Evolutionary conservation across 2,888 invertebrate species (phyloP).

Genomic region (Lingula anatina): DNA sequence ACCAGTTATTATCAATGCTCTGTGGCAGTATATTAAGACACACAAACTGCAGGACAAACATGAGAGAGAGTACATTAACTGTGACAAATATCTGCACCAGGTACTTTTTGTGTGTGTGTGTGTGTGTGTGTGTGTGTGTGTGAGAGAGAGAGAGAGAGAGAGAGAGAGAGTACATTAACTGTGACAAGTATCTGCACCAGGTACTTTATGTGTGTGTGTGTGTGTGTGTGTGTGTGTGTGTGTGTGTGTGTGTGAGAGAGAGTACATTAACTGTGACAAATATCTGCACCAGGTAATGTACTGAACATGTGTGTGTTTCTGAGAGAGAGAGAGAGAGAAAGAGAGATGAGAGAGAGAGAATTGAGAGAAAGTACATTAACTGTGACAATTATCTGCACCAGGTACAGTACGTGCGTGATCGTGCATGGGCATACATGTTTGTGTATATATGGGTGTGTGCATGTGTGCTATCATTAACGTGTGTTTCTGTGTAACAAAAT

Average conservation of each 20-base stretch:
- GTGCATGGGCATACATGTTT: too few species aligned
- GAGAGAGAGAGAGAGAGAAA: too few species aligned
- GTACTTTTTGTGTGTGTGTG: too few species aligned
- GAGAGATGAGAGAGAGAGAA: too few species aligned
- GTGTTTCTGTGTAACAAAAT: too few species aligned
- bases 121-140: neutral
- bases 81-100: constrained; percentile 97
- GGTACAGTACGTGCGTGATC: too few species aligned
- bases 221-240: too few species aligned
- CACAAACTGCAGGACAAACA: constrained; percentile 78
- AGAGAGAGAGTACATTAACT: constrained; percentile 89
- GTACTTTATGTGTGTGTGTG: neutral
- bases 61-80: constrained; percentile 93
- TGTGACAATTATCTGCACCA: constrained; percentile 98
- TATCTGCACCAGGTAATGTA: constrained; percentile 90
- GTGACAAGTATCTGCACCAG: neutral
- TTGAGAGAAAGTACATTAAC: constrained; percentile 91
- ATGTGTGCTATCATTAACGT: too few species aligned
- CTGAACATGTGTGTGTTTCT: too few species aligned
- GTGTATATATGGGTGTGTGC: too few species aligned
- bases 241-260: too few species aligned
- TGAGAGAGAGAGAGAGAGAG: too few species aligned
- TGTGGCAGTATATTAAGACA: constrained; percentile 99
- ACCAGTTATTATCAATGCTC: constrained; percentile 93
- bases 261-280: constrained; percentile 94